Percentiles rank a stretch among this genome's conserved stretches.
These are phyloP conservation scores for Alviniconcha strummeri DNA, from an alignment of 2,888 invertebrate genomes.

Conservation along the genomic window DNA sequence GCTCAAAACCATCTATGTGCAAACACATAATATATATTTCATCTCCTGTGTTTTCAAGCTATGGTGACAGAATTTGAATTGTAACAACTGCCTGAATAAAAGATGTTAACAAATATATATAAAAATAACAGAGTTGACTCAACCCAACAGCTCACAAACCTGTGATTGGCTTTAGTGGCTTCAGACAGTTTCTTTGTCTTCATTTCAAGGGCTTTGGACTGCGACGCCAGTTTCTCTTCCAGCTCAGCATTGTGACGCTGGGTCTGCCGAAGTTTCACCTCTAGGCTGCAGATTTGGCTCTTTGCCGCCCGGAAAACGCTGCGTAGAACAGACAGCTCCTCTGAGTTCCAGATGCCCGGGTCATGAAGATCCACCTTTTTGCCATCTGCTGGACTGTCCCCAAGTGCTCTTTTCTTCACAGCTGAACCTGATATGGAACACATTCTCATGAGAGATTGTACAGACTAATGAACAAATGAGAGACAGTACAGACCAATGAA, in stretches of 20 bases:
- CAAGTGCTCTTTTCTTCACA: neutral
- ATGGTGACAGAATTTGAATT: too few relatives aligned
- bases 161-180: slow-evolving; percentile 59
- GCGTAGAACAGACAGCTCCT: slow-evolving; percentile 61
- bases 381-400: neutral
- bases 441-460: too few relatives aligned
- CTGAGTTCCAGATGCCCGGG: slow-evolving; percentile 63
- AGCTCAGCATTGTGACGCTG: slow-evolving; percentile 50
- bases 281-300: slow-evolving; percentile 57
- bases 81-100: too few relatives aligned
- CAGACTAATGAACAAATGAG: too few relatives aligned
- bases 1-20: too few relatives aligned
- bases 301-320: slow-evolving; percentile 62
- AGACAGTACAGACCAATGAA: too few relatives aligned
- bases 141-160: slow-evolving; percentile 27
- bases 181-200: slow-evolving; percentile 49
- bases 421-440: neutral
- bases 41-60: too few relatives aligned
- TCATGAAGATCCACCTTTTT: slow-evolving; percentile 51
- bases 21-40: too few relatives aligned
- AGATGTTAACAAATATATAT: too few relatives aligned
- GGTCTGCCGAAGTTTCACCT: slow-evolving; percentile 53
- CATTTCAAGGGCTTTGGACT: slow-evolving; percentile 46
- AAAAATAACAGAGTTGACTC: too few relatives aligned
- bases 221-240: slow-evolving; percentile 47